A percentile compares a stretch with the other conserved stretches of the same genome.
Evolutionary conservation across 2,888 invertebrate genomes (phyloP).

Genomic region (Coelinius sp.): DNA sequence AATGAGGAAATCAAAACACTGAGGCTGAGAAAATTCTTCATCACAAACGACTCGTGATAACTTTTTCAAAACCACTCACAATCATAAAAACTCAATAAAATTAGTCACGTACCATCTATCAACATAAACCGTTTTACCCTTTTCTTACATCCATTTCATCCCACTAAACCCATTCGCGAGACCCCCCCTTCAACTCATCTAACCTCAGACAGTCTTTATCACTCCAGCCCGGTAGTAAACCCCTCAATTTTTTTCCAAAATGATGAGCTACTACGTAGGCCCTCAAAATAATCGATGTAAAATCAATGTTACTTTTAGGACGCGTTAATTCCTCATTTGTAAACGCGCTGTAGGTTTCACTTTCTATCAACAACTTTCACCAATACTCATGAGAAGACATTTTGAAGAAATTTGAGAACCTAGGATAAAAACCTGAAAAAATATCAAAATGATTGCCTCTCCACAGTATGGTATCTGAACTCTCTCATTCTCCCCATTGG

Average conservation of each 20-base stretch:
- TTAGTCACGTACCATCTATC: too few species aligned
- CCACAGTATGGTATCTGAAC: background rate
- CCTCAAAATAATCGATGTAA: constrained; percentile 2
- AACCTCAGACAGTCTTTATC: constrained; percentile 18
- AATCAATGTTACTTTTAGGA: background rate
- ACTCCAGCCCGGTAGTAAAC: background rate
- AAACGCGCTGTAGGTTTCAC: constrained; percentile 11
- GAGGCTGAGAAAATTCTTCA: too few species aligned
- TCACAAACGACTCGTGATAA: too few species aligned
- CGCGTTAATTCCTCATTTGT: constrained; percentile 3
- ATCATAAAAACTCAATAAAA: too few species aligned
- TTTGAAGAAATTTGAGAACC: background rate
- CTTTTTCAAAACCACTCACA: too few species aligned
- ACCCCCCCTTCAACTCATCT: background rate
- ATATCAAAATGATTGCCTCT: background rate
- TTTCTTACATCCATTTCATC: too few species aligned
- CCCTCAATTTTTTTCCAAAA: background rate
- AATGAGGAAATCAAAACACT: too few species aligned
- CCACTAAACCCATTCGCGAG: too few species aligned
- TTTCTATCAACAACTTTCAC: constrained; percentile 36
- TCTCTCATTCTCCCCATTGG: background rate
- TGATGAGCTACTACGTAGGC: constrained; percentile 7
- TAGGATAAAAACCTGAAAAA: background rate
- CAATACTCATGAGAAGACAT: background rate
- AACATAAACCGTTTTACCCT: too few species aligned